Base-by-base conservation (phyloP, 2,113 vertebrate species). In the Oreochromis aureus region DNA sequence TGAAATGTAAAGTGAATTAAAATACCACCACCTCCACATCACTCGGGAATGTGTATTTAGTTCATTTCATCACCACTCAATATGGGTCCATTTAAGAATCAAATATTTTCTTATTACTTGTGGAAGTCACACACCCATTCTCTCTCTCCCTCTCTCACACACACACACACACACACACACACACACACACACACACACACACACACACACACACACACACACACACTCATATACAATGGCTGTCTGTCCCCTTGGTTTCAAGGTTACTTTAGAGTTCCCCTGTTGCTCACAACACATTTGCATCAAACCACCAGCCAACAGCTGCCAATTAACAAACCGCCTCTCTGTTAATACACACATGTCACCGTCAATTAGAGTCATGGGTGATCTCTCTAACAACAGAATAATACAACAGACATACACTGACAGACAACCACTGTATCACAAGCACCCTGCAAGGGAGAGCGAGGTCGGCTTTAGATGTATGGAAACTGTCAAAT, bases 321-420 rank as follows among this genome's bases (percentile, higher is more conserved):
- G 92, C 94, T 93, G 94, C 91, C 92, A 94, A 95, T 95, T 95
- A 95, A 85, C 86, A 89, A 85, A 82, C 92, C 89, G 87, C 85
- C 89, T 89, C 88, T 91, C 61, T 2, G 87, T 91, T 93, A 93
- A 94, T 92, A 90, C 83, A 86, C 86, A 86, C 88, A 89, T 63
- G 86, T 89, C 93, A 86, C 83, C 53, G 89, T 36, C 86, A 88
- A 87, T 95, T 94, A 94, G 66, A 76, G 63, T 24, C 51, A 30
- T 4, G 46, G 89, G 53, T 73, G 80, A 93, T 92, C 66, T 91
- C 93, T 91, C 63, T 81, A 78, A 82, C 61, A 89, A 80, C 55
- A 59, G 53, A 80, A 51, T 36, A 56, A 46, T 34, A 81, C 24
- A 16, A 82, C 66, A 86, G 63, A 59, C 59, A 63, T 16, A 44